A percentile compares a stretch with the other conserved stretches of the same genome.
phyloP scores from a whole-genome alignment of 2,113 vertebrate species.

The Piaya cayana region DNA sequence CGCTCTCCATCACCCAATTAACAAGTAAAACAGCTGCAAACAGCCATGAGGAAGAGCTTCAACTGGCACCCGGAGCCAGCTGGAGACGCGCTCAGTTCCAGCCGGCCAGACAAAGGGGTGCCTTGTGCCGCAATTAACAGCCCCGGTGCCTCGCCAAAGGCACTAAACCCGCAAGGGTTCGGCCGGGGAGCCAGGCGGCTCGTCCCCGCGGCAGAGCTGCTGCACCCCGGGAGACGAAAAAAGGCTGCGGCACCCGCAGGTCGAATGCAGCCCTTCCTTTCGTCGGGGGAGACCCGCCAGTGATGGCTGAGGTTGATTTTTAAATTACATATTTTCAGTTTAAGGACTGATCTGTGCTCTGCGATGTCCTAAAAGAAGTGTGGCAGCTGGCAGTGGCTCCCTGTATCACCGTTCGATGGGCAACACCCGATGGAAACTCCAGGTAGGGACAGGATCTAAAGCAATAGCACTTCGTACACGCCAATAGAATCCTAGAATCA shows the following conservation, averaged over 20 bases:
- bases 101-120: not conserved
- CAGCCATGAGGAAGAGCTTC: not conserved
- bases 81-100: not conserved
- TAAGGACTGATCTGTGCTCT: not conserved
- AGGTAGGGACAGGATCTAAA: not conserved
- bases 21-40: not conserved
- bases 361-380: rapidly evolving
- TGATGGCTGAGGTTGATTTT: not conserved
- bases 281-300: not conserved
- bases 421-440: not conserved
- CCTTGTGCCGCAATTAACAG: not conserved
- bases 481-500: no score
- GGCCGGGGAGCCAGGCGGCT: not conserved
- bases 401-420: not conserved
- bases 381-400: not conserved
- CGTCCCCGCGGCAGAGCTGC: no score
- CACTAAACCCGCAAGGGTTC: not conserved
- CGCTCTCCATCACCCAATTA: not conserved
- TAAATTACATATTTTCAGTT: not conserved
- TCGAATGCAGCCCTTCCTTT: not conserved
- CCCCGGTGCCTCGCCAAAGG: not conserved
- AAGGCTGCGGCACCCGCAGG: not conserved
- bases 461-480: not conserved
- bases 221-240: no score
- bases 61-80: not conserved